These are phyloP conservation scores for Chaetodon trifasciatus DNA, from an alignment of 2,797 vertebrate genomes.

Conservation along the genomic window DNA sequence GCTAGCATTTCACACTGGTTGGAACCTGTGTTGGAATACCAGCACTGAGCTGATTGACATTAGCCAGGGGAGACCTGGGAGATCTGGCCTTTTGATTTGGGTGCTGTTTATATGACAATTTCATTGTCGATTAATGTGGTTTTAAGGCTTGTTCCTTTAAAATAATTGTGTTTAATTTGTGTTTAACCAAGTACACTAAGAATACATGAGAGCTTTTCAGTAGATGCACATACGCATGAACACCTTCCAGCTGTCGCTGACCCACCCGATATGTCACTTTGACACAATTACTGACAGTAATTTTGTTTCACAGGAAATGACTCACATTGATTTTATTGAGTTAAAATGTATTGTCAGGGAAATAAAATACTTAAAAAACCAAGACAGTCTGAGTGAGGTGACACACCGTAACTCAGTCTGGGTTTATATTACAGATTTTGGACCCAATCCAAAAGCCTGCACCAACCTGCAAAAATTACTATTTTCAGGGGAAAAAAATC, in stretches of 20 bases:
- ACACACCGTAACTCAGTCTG: background rate
- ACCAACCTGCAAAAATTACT: background rate
- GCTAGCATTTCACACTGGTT: slow-evolving; percentile 27
- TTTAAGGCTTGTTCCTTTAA: no score
- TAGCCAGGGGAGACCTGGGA: background rate
- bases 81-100: slow-evolving; percentile 26
- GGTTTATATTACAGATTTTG: background rate
- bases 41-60: background rate
- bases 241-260: background rate
- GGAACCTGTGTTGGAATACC: slow-evolving; percentile 30
- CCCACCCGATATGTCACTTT: background rate
- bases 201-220: no score
- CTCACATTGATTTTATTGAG: background rate
- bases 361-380: background rate
- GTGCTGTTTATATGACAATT: background rate
- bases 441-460: background rate
- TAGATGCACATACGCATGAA: background rate
- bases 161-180: background rate
- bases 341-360: background rate
- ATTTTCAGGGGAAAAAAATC: background rate
- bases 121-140: background rate
- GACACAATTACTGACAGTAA: background rate
- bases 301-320: slow-evolving; percentile 2
- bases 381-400: background rate
- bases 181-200: no score